Percentiles rank a stretch among this genome's conserved stretches.
These are phyloP conservation scores for Poicephalus meyeri DNA, from an alignment of 2,113 vertebrate genomes.

Conservation along the genomic window DNA sequence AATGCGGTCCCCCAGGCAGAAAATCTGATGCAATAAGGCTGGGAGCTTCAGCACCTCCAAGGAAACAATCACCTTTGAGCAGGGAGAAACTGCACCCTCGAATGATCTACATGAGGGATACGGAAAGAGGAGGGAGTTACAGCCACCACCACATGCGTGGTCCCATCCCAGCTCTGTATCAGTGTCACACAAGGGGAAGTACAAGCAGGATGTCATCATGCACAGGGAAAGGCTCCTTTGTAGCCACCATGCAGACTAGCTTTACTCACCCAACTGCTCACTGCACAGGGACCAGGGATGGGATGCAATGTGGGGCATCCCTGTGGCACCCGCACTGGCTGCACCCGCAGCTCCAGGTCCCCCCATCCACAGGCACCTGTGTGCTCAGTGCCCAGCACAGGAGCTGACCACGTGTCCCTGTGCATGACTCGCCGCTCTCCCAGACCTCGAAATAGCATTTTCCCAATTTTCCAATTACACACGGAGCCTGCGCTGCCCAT, in stretches of 20 bases:
- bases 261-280: neutral
- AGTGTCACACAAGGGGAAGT: neutral
- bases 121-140: neutral
- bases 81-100: neutral
- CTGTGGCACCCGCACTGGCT: fast-evolving
- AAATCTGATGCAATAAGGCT: neutral
- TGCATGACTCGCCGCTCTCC: neutral
- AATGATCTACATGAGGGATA: neutral
- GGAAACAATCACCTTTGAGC: neutral
- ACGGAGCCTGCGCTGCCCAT: fast-evolving
- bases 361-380: fast-evolving
- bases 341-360: neutral
- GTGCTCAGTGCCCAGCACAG: neutral
- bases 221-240: no score
- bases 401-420: fast-evolving
- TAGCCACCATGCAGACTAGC: neutral
- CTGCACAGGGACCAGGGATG: neutral
- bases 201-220: neutral
- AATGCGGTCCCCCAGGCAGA: neutral
- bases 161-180: neutral
- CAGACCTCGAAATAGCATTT: neutral
- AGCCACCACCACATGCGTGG: fast-evolving
- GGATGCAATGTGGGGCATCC: fast-evolving
- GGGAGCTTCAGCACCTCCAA: neutral
- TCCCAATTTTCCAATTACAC: fast-evolving